phyloP scores from a whole-genome alignment of 1,140 invertebrate genomes.

The Kradibia gibbosae region DNA sequence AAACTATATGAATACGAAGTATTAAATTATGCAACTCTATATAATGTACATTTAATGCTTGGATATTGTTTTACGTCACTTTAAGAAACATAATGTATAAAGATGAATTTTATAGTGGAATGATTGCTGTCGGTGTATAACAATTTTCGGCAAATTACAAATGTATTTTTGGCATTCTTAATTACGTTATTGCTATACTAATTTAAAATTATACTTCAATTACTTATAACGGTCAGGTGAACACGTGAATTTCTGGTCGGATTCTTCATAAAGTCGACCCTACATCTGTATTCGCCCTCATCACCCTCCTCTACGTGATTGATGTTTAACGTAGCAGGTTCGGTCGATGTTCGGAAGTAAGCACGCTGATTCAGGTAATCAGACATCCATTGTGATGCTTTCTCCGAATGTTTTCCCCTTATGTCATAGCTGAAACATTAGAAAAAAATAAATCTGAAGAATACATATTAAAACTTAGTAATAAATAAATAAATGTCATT shows the following conservation, averaged over 20 bases:
- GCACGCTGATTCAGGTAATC: constrained; percentile 75
- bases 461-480: neutral
- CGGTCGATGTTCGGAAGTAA: constrained; percentile 73
- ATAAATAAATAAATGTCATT: neutral
- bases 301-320: constrained; percentile 78
- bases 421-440: constrained; percentile 76
- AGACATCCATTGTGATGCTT: constrained; percentile 76
- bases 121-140: no score
- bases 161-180: no score
- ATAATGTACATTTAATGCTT: no score
- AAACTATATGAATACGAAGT: no score
- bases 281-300: constrained; percentile 83
- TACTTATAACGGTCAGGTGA: constrained; percentile 86
- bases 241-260: constrained; percentile 86
- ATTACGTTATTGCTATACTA: no score
- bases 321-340: constrained; percentile 77
- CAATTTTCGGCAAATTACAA: no score
- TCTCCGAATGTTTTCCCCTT: constrained; percentile 73
- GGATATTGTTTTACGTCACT: no score
- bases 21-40: no score
- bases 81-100: no score
- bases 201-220: no score
- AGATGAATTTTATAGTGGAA: no score
- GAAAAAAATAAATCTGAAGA: no score
- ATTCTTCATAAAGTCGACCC: constrained; percentile 86